phyloP scores from a whole-genome alignment of 1,140 invertebrate species.

The Grapholita molesta region DNA sequence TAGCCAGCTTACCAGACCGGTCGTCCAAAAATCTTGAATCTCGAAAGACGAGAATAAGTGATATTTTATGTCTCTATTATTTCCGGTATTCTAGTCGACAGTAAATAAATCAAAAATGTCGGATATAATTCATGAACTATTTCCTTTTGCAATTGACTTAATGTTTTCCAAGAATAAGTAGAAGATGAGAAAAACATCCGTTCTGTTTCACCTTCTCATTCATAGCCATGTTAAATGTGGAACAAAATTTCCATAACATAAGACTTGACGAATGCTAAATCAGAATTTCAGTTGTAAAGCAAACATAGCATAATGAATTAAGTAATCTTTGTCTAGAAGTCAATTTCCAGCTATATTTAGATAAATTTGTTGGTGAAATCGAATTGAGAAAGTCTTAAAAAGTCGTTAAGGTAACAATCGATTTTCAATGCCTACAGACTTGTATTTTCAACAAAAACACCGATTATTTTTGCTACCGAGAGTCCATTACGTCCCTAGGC shows the following conservation, averaged over 20 bases:
- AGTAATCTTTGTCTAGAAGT: neutral
- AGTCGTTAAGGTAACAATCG: neutral
- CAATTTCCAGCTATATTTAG: neutral
- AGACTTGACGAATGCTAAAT: neutral
- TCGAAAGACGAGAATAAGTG: too few relatives aligned
- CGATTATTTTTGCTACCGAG: neutral
- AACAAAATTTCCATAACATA: neutral
- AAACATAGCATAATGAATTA: neutral
- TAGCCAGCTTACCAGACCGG: too few relatives aligned
- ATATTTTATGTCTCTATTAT: too few relatives aligned
- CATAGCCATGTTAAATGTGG: neutral
- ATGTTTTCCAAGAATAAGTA: too few relatives aligned
- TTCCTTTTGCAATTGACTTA: too few relatives aligned
- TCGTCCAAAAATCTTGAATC: too few relatives aligned
- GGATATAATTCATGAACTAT: too few relatives aligned
- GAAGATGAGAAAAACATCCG: neutral
- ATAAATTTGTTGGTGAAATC: too few relatives aligned
- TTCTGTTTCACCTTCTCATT: neutral
- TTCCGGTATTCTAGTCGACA: too few relatives aligned
- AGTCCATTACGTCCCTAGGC: neutral
- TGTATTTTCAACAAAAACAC: neutral
- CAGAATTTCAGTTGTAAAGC: neutral
- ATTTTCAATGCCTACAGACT: neutral
- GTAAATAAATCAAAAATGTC: too few relatives aligned
- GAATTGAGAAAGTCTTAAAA: neutral